Evolutionary conservation across 2,888 invertebrate species (phyloP).

Genomic region (Ormyrus pomaceus): DNA sequence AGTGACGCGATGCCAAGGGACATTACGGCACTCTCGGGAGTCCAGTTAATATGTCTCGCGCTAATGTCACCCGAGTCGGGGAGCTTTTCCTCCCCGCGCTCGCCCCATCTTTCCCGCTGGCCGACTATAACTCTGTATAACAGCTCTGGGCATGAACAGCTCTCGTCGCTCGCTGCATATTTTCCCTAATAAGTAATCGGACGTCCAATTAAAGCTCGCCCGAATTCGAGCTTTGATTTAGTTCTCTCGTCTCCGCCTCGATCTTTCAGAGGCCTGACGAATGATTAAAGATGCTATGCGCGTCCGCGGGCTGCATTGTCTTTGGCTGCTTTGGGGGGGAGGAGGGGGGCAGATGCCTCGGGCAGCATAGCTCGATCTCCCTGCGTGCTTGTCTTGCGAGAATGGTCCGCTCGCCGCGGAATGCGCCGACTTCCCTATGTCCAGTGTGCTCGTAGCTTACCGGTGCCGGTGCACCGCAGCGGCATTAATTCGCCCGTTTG

Average conservation of each 20-base stretch:
- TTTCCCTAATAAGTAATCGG: too few relatives aligned
- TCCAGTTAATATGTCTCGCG: conserved; percentile 67
- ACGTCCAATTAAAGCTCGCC: too few relatives aligned
- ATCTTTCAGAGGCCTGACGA: too few relatives aligned
- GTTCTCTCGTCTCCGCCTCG: too few relatives aligned
- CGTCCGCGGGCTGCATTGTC: not conserved
- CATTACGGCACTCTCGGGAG: conserved; percentile 67
- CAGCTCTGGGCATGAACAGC: too few relatives aligned
- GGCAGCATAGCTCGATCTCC: conserved; percentile 6
- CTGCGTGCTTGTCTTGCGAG: conserved; percentile 31
- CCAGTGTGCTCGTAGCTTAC: not conserved
- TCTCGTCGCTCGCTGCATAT: too few relatives aligned
- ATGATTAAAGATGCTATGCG: not conserved
- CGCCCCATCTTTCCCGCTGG: conserved; percentile 6
- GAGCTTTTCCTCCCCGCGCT: conserved; percentile 40
- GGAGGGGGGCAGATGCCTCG: conserved; percentile 34
- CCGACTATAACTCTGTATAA: too few relatives aligned
- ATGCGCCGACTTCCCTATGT: conserved; percentile 13
- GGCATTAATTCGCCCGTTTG: conserved; percentile 41
- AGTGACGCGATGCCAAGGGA: conserved; percentile 62
- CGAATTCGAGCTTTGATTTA: too few relatives aligned
- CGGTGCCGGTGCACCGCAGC: not conserved
- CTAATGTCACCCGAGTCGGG: conserved; percentile 53
- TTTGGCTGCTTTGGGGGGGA: not conserved
- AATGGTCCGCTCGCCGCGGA: conserved; percentile 8